Evolutionary conservation across 2,888 invertebrate genomes (phyloP), one percentile per base, ranked within the genome.

Genomic region (Amiota communis): DNA sequence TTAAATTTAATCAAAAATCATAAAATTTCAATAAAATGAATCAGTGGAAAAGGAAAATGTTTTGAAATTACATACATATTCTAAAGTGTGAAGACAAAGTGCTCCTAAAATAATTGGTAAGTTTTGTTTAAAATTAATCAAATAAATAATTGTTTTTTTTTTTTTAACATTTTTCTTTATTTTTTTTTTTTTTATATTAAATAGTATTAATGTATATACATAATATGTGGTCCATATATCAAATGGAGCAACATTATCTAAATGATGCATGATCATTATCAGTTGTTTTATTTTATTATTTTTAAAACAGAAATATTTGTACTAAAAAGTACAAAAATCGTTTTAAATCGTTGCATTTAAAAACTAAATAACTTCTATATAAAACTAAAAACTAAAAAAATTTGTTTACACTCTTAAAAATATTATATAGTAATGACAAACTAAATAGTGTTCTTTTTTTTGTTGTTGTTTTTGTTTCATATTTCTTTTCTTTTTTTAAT

Each of bases 301-400:
- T n/a, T n/a, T 64, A 13, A 36, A 46, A 64, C 64, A 15, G 8
- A 12, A 64, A 36, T n/a, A 64, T 64, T 64, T 59, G 59, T 47
- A 64, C 64, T 64, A 13, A 46, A 13, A 46, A 47, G 46, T n/a
- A 64, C 64, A 46, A 64, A 59, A 17, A 59, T 59, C 12, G 12
- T n/a, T n/a, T 49, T 20, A 70, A 70, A 15, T 71, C 71, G 46
- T 71, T 17, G 71, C 61, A 85, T 83, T 85, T 85, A 47, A 83
- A 59, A 4, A 85, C 75, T 86, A 83, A 80, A 83, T 83, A 83
- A 83, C 85, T 82, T 79, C 85, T 78, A 76, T 67, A 79, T 83
- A 86, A 86, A 75, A 20, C 59, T 77, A 13, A 69, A 72, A 73
- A 74, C 79, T 84, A 77, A 11, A 59, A 59, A 59, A 59, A 59